These are phyloP conservation scores for Loripinus fragilis DNA, from an alignment of 2,888 invertebrate species.

Conservation along the genomic window DNA sequence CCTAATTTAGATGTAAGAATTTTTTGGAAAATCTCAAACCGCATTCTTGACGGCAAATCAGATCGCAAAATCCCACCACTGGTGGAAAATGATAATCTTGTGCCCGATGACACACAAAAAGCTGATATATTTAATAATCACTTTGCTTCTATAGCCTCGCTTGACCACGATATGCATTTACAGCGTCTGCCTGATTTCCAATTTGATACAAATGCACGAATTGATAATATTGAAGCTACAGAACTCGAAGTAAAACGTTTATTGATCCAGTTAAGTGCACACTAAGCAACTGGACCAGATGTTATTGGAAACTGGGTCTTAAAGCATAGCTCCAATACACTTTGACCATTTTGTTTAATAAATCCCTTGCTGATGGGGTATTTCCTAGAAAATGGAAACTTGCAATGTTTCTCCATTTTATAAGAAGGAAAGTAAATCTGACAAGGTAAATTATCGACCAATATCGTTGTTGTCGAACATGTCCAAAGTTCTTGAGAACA, in stretches of 20 bases:
- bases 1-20: neutral
- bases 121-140: neutral
- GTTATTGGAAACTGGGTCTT: neutral
- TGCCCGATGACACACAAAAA: neutral
- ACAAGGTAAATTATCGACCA: too few species aligned
- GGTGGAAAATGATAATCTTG: neutral
- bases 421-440: too few species aligned
- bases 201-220: neutral
- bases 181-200: neutral
- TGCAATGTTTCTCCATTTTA: too few species aligned
- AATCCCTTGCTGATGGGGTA: too few species aligned
- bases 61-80: neutral
- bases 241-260: neutral
- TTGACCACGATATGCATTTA: neutral
- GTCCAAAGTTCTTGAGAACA: neutral
- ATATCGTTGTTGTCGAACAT: too few species aligned
- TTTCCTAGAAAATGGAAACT: too few species aligned
- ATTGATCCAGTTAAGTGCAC: neutral
- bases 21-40: conserved; percentile 5
- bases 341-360: too few species aligned
- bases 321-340: neutral
- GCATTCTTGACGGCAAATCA: neutral
- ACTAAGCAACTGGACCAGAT: neutral
- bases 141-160: neutral
- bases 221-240: neutral